A percentile compares a stretch with the other conserved stretches of the same genome.
Conservation (phyloP, 92 coral and sea anemone genomes). For the Pocillopora meandrina region DNA sequence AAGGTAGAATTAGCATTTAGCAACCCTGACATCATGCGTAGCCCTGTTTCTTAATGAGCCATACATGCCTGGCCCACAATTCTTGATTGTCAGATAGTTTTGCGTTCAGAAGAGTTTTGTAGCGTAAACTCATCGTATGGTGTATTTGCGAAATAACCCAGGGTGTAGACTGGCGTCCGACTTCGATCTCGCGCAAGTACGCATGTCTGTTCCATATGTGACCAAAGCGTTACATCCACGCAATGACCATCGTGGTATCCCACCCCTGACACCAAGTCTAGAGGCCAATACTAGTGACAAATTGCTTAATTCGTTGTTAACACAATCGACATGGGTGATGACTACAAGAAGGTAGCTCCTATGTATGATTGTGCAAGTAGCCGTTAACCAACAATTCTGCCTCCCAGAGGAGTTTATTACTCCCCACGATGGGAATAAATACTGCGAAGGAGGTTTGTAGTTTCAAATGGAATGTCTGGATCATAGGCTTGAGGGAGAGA, state of each 20-base stretch:
- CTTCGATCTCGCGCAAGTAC: slow-evolving; percentile 39
- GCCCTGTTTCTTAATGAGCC: slow-evolving; percentile 3
- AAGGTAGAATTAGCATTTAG: not conserved
- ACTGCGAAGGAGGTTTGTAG: too few species aligned
- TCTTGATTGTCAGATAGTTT: slow-evolving; percentile 18
- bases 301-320: too few species aligned
- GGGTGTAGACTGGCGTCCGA: slow-evolving; percentile 57
- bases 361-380: too few species aligned
- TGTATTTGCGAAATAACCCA: slow-evolving; percentile 64
- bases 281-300: too few species aligned
- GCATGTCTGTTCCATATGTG: slow-evolving; percentile 52
- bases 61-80: not conserved
- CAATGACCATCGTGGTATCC: not conserved
- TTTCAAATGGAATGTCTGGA: too few species aligned
- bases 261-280: too few species aligned
- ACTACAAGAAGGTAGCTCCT: too few species aligned
- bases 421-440: too few species aligned
- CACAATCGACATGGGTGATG: too few species aligned
- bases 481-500: too few species aligned
- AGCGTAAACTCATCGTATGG: slow-evolving; percentile 59
- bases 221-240: slow-evolving; percentile 46
- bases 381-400: too few species aligned
- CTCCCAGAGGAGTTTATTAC: too few species aligned
- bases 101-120: slow-evolving; percentile 43
- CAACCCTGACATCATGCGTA: not conserved